These are phyloP conservation scores for Acromyrmex heyeri DNA, from an alignment of 1,140 invertebrate genomes.

Conservation along the genomic window DNA sequence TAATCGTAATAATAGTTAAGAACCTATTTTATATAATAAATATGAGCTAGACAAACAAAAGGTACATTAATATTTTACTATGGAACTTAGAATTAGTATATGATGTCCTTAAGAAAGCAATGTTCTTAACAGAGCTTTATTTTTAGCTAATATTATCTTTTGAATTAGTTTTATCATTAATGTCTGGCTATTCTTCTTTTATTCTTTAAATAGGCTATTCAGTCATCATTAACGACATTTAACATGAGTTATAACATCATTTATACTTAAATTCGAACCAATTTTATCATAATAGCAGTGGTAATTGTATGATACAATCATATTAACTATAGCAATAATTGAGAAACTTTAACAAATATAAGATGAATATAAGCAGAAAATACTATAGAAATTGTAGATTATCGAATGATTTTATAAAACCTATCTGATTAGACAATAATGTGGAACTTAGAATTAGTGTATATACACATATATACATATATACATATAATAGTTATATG, in stretches of 20 bases:
- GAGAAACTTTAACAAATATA: background rate
- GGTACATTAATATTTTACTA: too few species aligned
- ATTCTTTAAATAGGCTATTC: background rate
- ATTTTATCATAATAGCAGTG: background rate
- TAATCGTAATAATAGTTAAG: too few species aligned
- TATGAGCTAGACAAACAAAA: too few species aligned
- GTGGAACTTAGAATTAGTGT: background rate
- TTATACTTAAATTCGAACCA: background rate
- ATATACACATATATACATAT: too few species aligned
- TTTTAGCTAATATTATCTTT: background rate
- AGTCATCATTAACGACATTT: slow-evolving; percentile 13
- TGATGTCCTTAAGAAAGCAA: too few species aligned
- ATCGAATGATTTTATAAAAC: background rate
- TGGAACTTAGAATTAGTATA: too few species aligned
- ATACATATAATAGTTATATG: too few species aligned
- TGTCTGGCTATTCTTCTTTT: background rate
- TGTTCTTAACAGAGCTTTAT: background rate
- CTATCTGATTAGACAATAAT: slow-evolving; percentile 13
- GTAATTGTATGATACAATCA: background rate
- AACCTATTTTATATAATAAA: too few species aligned
- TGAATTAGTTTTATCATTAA: background rate
- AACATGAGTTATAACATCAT: slow-evolving; percentile 3
- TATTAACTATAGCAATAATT: background rate
- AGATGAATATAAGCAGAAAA: background rate
- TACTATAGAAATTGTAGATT: background rate